Percentiles rank a stretch among this genome's conserved stretches.
Evolutionary conservation across 2,797 vertebrate species (phyloP).

Genomic region (Cirrhinus molitorella): DNA sequence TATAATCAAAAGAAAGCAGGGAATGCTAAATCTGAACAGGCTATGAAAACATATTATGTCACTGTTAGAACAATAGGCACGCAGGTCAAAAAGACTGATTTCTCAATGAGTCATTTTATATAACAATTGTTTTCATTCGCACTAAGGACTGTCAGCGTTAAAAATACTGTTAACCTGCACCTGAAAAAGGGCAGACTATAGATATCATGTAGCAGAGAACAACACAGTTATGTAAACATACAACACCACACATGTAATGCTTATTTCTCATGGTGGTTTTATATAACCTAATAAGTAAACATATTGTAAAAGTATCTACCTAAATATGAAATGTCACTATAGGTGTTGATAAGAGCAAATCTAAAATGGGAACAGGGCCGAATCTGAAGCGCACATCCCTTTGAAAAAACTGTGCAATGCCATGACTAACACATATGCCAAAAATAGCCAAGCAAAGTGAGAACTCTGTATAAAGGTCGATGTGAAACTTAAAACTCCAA

Average conservation of each 20-base stretch:
- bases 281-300: background rate
- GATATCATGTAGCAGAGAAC: background rate
- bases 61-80: background rate
- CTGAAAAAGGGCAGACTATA: background rate
- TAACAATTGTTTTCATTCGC: background rate
- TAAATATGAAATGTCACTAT: conserved; percentile 1
- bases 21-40: background rate
- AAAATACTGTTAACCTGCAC: background rate
- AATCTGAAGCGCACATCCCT: conserved; percentile 60
- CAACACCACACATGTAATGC: background rate
- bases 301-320: background rate
- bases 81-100: background rate
- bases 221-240: background rate
- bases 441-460: conserved; percentile 77
- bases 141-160: background rate
- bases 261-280: background rate
- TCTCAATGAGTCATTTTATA: background rate
- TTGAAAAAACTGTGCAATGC: conserved; percentile 73
- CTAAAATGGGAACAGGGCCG: conserved; percentile 20
- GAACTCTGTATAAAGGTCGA: conserved; percentile 81
- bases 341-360: background rate
- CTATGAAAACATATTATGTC: background rate
- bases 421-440: conserved; percentile 62
- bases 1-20: conserved; percentile 64
- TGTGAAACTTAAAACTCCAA: conserved; percentile 57